Evolutionary conservation across 2,888 invertebrate genomes (phyloP), one percentile per base, ranked within the genome.

Genomic region (Nyleta sp.): DNA sequence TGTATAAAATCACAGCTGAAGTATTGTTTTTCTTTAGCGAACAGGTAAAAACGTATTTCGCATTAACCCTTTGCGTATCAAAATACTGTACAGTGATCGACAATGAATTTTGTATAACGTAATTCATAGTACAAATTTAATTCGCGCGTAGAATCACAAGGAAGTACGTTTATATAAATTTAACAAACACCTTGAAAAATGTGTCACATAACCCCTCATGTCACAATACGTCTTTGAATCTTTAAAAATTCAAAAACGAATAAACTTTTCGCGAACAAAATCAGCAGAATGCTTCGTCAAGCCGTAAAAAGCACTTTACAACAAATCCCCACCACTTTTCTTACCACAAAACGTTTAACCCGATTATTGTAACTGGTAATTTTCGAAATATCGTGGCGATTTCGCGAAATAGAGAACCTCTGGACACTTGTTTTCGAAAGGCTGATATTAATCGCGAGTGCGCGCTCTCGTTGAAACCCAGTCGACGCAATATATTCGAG

Each of bases 401-500:
- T 53, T 59, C 20, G 48, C 46, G 46, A 48, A 55, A 52, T 8
- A 1, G 33, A 13, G 46, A 46, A 44, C 10, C 42, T 40, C 28
- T 28, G 59, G 57, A 38, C 10, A 78, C 75, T 50, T 24, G 22
- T 28, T 10, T 81, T 78, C 65, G 82, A 82, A 82, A 78, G 80
- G 85, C 80, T 71, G 79, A 79, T 81, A 81, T 80, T 82, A 84
- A 84, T 82, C 82, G 85, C 80, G 80, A 82, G 38, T 71, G 78
- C 83, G 82, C 84, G 71, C 67, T 55, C 74, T 74, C 77, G 77
- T 35, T 50, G 71, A 46, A 74, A 59, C 67, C 86, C 82, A 80
- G 72, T 81, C 84, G 82, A 82, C 83, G 82, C 86, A 84, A 82
- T 85, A 84, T 79, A 83, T 85, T 84, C 81, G 84, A 85, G 85